Conservation (phyloP, 2,888 invertebrate genomes). For the Caenorhabditis sinica region DNA sequence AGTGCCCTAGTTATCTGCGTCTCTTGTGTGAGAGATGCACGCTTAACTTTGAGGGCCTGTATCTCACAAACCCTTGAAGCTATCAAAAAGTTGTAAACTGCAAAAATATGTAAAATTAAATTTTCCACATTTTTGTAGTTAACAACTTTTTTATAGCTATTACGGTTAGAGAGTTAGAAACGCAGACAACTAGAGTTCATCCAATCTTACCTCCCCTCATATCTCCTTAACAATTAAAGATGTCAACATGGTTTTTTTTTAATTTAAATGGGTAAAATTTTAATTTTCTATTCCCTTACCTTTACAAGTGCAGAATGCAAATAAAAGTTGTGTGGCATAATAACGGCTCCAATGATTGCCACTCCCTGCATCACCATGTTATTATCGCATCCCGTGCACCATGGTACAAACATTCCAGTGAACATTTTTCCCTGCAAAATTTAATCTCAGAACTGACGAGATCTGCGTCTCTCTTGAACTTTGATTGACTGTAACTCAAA, state of each 20-base stretch:
- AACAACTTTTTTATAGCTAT: background rate
- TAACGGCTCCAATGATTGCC: conserved; percentile 91
- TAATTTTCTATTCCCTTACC: conserved; percentile 85
- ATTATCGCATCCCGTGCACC: conserved; percentile 89
- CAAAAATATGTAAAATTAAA: background rate
- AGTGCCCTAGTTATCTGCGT: too few species aligned
- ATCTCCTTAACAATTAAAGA: too few species aligned
- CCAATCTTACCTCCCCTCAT: too few species aligned
- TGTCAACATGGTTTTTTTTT: too few species aligned
- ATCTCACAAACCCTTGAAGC: background rate
- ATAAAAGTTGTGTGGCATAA: conserved; percentile 95
- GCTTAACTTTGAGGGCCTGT: background rate
- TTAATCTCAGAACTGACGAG: too few species aligned
- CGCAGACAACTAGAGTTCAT: too few species aligned
- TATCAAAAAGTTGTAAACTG: background rate
- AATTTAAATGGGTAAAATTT: too few species aligned
- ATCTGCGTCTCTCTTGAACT: background rate
- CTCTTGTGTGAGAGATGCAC: too few species aligned
- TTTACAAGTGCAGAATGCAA: conserved; percentile 93
- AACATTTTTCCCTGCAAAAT: conserved; percentile 87
- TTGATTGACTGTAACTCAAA: too few species aligned
- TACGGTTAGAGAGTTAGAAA: background rate
- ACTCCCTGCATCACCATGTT: conserved; percentile 86
- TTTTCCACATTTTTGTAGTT: too few species aligned
- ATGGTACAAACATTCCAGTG: conserved; percentile 90